Base-by-base conservation (phyloP, 1,140 invertebrate species). In the Eurytemora carolleeae region DNA sequence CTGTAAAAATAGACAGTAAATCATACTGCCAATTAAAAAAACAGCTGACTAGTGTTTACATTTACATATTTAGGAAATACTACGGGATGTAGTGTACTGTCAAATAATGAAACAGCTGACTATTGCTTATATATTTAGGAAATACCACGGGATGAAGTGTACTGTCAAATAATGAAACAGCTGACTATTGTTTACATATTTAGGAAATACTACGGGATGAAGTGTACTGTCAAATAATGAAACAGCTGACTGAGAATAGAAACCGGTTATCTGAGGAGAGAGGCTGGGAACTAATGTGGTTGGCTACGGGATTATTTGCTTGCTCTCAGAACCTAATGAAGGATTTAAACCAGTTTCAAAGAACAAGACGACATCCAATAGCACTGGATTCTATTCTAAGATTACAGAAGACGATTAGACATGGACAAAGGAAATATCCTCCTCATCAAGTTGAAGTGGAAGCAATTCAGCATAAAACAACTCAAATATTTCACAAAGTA, bases 381-480 rank as follows among this genome's bases (percentile, higher is more conserved):
- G 90, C 93, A 16, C 82, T 89, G 73, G 94, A 98, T 73, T 97
- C 93, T 2, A 75, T 95, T 55, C 89, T 92, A 12, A 44, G 31
- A 69, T 75, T 98, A 59, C 92, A 98, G 69, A 97, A 95, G 72
- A 97, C 92, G 3, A 76, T 97, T 63, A 78, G 87, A 66, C 91
- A 94, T 71, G 92, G 92, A 1, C 90, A 93, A 71, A 79, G 95
- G 64, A 98, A 98, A 70, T 98, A 95, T 78, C 92, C 95, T 21
- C 95, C 95, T 0, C 94, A 98, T 74, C 91, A 96, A 72, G 94
- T 99, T 0, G 95, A 99, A 80, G 93, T 99, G 0, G 94, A 98
- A 76, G 95, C 95, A 53, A 98, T 99, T 67, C 94, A 98, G 70
- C 91, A 97, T 70, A 97, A 96, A 76, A 98, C 93, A 0, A 99